phyloP scores from a whole-genome alignment of 2,797 vertebrate genomes.

The Sebastes trivittatus region DNA sequence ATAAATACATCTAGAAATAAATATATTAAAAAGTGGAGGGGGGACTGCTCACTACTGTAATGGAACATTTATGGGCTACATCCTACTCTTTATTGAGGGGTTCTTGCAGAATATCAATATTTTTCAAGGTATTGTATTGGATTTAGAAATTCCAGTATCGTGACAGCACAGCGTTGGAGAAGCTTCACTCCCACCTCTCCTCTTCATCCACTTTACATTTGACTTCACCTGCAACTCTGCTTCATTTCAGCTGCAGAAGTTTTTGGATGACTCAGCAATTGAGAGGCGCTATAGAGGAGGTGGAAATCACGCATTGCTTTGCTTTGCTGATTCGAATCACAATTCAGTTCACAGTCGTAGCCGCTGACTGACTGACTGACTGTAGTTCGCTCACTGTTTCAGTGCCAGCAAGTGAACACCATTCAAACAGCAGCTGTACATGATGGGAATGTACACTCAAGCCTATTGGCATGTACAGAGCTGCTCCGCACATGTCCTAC shows the following conservation, averaged over 20 bases:
- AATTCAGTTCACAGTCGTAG: neutral
- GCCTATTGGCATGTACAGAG: neutral
- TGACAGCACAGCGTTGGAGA: neutral
- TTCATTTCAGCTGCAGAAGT: neutral
- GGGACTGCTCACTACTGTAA: too few species aligned
- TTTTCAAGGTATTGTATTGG: too few species aligned
- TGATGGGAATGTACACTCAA: neutral
- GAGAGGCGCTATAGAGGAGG: neutral
- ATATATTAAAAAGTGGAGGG: too few species aligned
- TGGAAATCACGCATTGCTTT: neutral
- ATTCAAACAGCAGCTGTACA: conserved; percentile 2
- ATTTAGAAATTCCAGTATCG: neutral
- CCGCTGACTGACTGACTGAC: neutral
- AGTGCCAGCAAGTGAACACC: neutral
- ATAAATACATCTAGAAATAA: too few species aligned
- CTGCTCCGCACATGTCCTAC: conserved; percentile 13
- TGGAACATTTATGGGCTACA: too few species aligned
- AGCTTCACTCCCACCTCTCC: neutral
- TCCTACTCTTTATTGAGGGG: too few species aligned
- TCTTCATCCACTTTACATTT: neutral
- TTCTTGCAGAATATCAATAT: too few species aligned
- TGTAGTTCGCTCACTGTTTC: neutral
- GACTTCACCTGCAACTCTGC: neutral
- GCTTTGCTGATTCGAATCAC: neutral
- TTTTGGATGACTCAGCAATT: conserved; percentile 14